Evolutionary conservation across 2,797 vertebrate genomes (phyloP), one percentile per base, ranked within the genome.

Genomic region (Labroides dimidiatus): DNA sequence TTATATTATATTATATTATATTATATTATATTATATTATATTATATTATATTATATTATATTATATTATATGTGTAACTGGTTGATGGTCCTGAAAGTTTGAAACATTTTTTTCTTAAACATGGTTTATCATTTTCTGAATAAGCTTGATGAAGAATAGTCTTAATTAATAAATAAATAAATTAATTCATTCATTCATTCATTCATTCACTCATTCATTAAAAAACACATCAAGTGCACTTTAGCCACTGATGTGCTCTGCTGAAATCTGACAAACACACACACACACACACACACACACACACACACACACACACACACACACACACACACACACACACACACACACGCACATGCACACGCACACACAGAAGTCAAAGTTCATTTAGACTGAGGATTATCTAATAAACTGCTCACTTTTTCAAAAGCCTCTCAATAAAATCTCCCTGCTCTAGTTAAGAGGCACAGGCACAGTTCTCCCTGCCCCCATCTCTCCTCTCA

Each of bases 371-470:
- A 36, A 36, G 17, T 24, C 51, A 43, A 51, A 58, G 36, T 55
- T 78, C 43, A 27, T 61, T 63, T 39, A 41, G 39, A 72, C 44
- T 24, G 45, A 51, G 19, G 45, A 58, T 64, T 62, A 68, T 53
- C 47, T 63, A 44, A 77, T 39, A 20, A 68, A 14, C 30, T 10
- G 11, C 20, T 21, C 17, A 54, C 66, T 69, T 15, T 27, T 79
- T 68, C 47, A 43, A 72, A 77, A 59, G 17, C 56, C 55, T 39
- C 43, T 37, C 9, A 3, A 43, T 33, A 63, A 64, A 75, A 63
- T 48, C 56, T 77, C 43, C 12, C 27, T 1, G 1, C 27, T 36
- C 71, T 72, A 73, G 85, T 84, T 68, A 79, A 73, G 48, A 69
- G 55, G 45, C 37, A 49, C 57, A 63, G 69, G 56, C 56, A 36